Conservation (phyloP, 2,888 invertebrate species). For the Dynastes grantii region DNA sequence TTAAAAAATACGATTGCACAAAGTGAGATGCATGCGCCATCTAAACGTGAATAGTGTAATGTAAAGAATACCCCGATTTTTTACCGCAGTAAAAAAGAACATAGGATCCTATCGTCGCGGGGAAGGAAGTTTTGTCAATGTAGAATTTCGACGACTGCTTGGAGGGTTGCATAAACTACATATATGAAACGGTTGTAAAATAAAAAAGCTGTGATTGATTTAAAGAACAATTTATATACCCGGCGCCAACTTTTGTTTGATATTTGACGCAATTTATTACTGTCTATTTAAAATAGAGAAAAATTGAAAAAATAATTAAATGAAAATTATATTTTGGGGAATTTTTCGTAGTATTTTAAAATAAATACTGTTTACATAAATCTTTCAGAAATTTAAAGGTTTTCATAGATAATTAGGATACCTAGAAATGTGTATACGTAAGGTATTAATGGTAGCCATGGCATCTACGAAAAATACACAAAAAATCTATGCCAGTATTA, state of each 20-base stretch:
- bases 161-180: slow-evolving; percentile 27
- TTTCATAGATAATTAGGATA: no score
- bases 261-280: no score
- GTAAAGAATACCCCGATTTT: background rate
- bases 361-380: no score
- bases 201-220: no score
- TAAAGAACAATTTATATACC: no score
- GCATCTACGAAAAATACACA: no score
- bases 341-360: background rate
- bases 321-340: no score
- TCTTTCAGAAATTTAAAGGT: no score
- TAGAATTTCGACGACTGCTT: background rate
- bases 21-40: slow-evolving; percentile 11
- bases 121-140: slow-evolving; percentile 40
- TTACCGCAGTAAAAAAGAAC: slow-evolving; percentile 2
- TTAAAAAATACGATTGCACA: background rate
- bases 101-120: slow-evolving; percentile 9
- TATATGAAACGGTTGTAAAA: background rate
- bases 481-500: no score
- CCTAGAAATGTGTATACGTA: no score
- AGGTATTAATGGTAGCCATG: no score
- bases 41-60: slow-evolving; percentile 20
- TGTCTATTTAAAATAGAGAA: background rate
- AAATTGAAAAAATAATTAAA: background rate
- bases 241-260: no score